These are phyloP conservation scores for Craterocephalus amniculus DNA, from an alignment of 2,797 vertebrate species.

Conservation along the genomic window DNA sequence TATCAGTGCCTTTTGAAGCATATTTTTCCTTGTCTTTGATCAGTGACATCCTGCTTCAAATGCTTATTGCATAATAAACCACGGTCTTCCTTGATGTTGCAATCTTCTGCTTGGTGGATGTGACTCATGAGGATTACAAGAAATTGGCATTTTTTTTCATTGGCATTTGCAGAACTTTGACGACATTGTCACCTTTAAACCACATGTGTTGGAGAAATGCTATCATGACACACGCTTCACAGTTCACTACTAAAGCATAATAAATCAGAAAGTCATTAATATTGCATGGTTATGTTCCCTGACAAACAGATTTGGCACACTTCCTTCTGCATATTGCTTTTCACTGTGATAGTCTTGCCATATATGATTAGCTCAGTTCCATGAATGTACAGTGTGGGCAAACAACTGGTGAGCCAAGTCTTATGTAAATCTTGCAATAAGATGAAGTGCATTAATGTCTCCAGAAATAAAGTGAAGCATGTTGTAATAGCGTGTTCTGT, in stretches of 20 bases:
- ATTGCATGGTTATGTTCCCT: background rate
- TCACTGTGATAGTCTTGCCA: background rate
- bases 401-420: background rate
- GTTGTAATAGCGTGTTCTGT: background rate
- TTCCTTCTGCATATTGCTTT: background rate
- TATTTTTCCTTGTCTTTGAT: background rate
- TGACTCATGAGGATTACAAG: conserved; percentile 54
- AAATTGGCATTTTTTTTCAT: conserved; percentile 33
- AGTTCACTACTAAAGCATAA: conserved; percentile 5
- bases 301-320: conserved; percentile 4
- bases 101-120: conserved; percentile 40
- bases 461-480: background rate
- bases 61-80: conserved; percentile 8
- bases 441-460: conserved; percentile 2
- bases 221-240: conserved; percentile 32
- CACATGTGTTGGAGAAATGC: conserved; percentile 23
- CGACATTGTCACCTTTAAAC: conserved; percentile 48
- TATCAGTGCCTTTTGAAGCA: background rate
- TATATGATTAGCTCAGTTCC: background rate
- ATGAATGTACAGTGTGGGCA: background rate
- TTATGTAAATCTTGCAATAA: background rate
- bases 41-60: background rate
- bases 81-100: conserved; percentile 38
- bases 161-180: conserved; percentile 39
- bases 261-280: conserved; percentile 25